A percentile compares a stretch with the other conserved stretches of the same genome.
Conservation (phyloP, 1,140 invertebrate species). For the Anadara kagoshimensis region DNA sequence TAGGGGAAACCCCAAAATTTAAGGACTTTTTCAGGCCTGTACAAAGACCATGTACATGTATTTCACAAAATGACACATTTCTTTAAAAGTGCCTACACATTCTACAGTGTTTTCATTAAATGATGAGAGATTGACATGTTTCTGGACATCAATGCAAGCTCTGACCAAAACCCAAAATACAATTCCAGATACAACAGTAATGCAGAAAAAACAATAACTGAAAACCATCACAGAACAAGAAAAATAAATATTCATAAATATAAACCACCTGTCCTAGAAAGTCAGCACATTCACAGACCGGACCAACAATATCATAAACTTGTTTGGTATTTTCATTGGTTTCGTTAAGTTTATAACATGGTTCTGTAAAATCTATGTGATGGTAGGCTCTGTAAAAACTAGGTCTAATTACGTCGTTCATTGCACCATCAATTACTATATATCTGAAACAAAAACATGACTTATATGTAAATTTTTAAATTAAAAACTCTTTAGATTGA, state of each 20-base stretch:
- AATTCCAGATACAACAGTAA: neutral
- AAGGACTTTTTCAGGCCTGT: no score
- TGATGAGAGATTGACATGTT: neutral
- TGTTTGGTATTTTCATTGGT: neutral
- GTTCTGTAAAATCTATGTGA: conserved; percentile 63
- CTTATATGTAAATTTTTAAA: no score
- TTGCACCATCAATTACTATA: conserved; percentile 64
- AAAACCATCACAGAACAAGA: neutral
- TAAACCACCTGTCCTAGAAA: conserved; percentile 71
- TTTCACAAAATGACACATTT: no score
- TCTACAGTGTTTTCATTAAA: neutral
- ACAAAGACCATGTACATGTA: no score
- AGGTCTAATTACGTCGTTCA: conserved; percentile 74
- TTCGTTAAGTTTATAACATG: conserved; percentile 6
- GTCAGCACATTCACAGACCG: conserved; percentile 75
- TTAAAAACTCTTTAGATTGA: no score
- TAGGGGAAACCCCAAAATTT: no score
- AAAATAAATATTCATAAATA: neutral
- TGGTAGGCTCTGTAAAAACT: conserved; percentile 73
- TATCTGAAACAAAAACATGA: conserved; percentile 42
- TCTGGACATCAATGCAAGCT: no score
- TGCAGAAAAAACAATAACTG: neutral
- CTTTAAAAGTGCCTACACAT: no score
- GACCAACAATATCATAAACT: conserved; percentile 74
- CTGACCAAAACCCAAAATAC: no score